phyloP scores from a whole-genome alignment of 2,113 vertebrate genomes.

The Pachyramphus minor region DNA sequence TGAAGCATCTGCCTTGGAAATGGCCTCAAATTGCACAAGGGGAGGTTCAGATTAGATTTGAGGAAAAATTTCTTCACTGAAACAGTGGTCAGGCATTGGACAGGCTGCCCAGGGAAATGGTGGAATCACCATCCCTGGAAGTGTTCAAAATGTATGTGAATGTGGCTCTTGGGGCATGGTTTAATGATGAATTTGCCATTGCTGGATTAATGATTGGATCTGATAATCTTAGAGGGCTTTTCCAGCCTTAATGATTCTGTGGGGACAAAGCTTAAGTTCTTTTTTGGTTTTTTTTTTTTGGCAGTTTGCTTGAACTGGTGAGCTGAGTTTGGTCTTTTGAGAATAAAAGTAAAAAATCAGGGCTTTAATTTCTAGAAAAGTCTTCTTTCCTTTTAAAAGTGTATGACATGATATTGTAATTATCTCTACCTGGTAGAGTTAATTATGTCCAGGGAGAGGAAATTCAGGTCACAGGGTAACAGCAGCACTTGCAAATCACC shows the following conservation, averaged over 20 bases:
- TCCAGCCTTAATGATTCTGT: background rate
- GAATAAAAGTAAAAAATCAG: background rate
- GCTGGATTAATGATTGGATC: background rate
- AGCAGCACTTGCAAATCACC: slow-evolving; percentile 4
- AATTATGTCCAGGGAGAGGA: slow-evolving; percentile 38
- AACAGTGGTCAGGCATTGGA: background rate
- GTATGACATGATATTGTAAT: slow-evolving; percentile 2
- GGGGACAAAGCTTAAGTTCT: background rate
- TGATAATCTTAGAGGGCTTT: background rate
- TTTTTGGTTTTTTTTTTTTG: background rate
- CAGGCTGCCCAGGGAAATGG: background rate
- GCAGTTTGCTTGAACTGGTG: background rate
- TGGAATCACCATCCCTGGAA: background rate
- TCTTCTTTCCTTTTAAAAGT: background rate
- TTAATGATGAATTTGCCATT: background rate
- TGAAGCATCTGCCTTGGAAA: background rate
- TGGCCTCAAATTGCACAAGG: background rate
- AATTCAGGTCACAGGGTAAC: slow-evolving; percentile 22
- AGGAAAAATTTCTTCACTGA: background rate
- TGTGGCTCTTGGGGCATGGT: background rate
- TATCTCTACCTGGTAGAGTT: slow-evolving; percentile 34
- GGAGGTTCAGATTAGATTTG: background rate
- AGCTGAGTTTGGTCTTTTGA: background rate
- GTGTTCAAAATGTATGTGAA: rapidly evolving
- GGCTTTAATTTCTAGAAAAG: background rate